Conservation (phyloP, 1,140 invertebrate genomes). For the Drosophila santomea region DNA sequence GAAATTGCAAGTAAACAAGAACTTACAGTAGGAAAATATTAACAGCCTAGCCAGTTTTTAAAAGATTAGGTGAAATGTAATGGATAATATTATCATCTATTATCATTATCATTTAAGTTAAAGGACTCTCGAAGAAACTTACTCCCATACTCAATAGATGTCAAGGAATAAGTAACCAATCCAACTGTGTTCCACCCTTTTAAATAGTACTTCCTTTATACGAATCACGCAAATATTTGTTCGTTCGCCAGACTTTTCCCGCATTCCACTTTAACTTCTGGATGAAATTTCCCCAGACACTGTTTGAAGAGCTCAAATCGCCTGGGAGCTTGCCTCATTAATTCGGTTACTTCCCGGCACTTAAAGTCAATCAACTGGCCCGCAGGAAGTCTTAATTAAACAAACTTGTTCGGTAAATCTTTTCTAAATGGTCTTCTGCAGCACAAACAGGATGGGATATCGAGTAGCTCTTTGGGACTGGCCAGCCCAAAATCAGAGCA, state of each 20-base stretch:
- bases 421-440: conserved; percentile 55
- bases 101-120: too few relatives aligned
- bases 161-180: too few relatives aligned
- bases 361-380: conserved; percentile 53
- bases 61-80: background rate
- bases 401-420: conserved; percentile 75
- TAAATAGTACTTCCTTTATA: background rate
- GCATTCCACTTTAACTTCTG: conserved; percentile 6
- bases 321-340: conserved; percentile 16
- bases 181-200: too few relatives aligned
- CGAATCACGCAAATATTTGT: conserved; percentile 29
- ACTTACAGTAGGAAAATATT: background rate
- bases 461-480: background rate
- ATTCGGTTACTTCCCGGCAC: conserved; percentile 41
- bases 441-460: conserved; percentile 11
- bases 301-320: background rate
- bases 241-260: background rate
- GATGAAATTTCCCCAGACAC: conserved; percentile 11
- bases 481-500: conserved; percentile 8
- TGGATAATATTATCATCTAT: background rate
- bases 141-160: too few relatives aligned
- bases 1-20: background rate
- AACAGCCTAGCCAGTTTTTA: background rate
- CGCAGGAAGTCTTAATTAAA: conserved; percentile 80
- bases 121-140: too few relatives aligned